Conservation (phyloP, 2,113 vertebrate species). For the Piaya cayana region DNA sequence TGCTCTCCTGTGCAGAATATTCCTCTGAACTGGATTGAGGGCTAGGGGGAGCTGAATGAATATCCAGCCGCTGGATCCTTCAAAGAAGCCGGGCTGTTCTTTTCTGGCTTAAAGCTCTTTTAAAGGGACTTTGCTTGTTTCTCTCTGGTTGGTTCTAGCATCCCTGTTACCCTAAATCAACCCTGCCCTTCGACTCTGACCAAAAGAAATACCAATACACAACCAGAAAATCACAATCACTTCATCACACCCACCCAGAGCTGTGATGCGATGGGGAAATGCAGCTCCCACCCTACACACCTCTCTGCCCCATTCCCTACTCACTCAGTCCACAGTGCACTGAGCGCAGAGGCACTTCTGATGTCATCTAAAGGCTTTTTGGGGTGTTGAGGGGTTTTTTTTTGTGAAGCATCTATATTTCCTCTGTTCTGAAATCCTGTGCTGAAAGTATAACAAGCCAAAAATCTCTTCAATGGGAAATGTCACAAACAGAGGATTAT, state of each 20-base stretch:
- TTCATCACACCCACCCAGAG: neutral
- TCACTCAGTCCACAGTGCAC: neutral
- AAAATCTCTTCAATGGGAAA: conserved; percentile 67
- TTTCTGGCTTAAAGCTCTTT: neutral
- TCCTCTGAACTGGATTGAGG: fast-evolving
- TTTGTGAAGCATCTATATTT: neutral
- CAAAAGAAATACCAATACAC: neutral
- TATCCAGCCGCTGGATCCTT: neutral
- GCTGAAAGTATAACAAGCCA: conserved; percentile 27
- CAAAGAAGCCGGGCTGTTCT: neutral
- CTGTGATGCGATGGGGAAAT: neutral
- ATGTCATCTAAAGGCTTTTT: neutral
- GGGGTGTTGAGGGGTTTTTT: too few relatives aligned
- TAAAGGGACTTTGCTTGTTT: neutral
- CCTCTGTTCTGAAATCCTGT: conserved; percentile 30
- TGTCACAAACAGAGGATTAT: conserved; percentile 72
- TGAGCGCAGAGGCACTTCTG: neutral
- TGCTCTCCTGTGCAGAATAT: neutral
- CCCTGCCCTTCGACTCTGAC: neutral
- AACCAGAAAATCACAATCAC: neutral
- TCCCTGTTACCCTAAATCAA: neutral
- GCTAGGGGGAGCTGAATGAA: neutral
- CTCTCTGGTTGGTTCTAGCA: neutral
- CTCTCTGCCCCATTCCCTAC: neutral
- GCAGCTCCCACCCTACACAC: neutral